Percentiles rank a stretch among this genome's conserved stretches.
Evolutionary conservation across 2,113 vertebrate genomes (phyloP).

Genomic region (Piprites chloris): DNA sequence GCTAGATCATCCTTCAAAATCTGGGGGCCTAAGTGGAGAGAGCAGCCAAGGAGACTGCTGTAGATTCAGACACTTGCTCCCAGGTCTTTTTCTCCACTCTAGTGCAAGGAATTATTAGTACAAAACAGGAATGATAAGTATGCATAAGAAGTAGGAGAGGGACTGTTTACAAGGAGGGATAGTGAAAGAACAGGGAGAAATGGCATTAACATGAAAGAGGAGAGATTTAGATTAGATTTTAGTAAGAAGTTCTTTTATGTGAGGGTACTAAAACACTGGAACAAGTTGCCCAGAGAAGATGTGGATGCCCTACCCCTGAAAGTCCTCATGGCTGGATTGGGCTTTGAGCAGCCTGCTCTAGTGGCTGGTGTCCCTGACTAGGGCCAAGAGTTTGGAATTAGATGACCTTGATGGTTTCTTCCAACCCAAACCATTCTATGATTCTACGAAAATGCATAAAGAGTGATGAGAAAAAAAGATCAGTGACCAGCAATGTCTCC

Average conservation of each 20-base stretch:
- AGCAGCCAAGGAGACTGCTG: not conserved
- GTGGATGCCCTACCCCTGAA: rapidly evolving
- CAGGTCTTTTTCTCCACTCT: not conserved
- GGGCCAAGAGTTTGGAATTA: not conserved
- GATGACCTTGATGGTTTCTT: not conserved
- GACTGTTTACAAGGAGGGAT: not conserved
- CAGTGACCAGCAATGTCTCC: not conserved
- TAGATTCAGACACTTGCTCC: not conserved
- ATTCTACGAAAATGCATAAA: not conserved
- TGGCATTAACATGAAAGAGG: not conserved
- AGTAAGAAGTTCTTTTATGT: not conserved
- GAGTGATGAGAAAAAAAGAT: not conserved
- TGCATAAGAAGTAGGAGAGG: not conserved
- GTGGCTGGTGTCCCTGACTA: not conserved
- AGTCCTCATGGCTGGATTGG: not conserved
- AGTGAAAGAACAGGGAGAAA: not conserved
- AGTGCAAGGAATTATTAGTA: not conserved
- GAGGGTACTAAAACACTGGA: not conserved
- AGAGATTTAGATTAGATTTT: not conserved
- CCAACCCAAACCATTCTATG: not conserved
- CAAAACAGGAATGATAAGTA: not conserved
- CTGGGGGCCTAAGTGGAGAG: not conserved
- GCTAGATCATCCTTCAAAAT: not conserved
- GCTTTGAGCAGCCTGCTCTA: not conserved
- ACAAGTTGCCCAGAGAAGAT: not conserved